Evolutionary conservation across 2,113 vertebrate species (phyloP).

Genomic region (Trogon melanurus): DNA sequence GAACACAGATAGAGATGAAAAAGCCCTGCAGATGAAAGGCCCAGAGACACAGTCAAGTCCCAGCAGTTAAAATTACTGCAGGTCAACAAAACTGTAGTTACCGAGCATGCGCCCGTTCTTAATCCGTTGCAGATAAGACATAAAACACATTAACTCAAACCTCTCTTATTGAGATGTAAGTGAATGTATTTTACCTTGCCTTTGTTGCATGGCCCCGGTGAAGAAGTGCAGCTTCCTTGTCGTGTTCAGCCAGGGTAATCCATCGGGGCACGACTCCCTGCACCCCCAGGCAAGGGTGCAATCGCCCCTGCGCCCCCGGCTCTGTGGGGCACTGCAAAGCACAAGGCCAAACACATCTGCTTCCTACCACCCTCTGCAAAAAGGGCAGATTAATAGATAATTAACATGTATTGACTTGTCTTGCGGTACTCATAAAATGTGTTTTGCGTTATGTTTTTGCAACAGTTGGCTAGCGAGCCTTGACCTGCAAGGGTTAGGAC

Average conservation of each 20-base stretch:
- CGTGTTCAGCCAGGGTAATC: not conserved
- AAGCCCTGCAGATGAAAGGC: not conserved
- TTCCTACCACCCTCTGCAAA: not conserved
- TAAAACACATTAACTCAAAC: not conserved
- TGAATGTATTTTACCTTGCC: not conserved
- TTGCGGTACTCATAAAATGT: constrained; percentile 42
- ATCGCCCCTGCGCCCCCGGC: not conserved
- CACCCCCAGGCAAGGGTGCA: not conserved
- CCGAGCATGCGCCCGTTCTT: not conserved
- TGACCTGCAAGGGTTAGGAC: constrained; percentile 54
- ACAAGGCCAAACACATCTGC: not conserved
- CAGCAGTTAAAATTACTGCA: not conserved
- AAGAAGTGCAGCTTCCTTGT: not conserved
- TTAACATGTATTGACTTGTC: constrained; percentile 32
- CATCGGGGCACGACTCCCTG: not conserved
- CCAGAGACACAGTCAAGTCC: not conserved
- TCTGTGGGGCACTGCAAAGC: not conserved
- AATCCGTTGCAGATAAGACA: not conserved
- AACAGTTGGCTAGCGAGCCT: constrained; percentile 53
- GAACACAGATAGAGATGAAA: not conserved
- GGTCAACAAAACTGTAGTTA: not conserved
- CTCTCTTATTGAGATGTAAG: not conserved
- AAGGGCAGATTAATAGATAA: constrained; percentile 19
- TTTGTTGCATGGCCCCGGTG: not conserved
- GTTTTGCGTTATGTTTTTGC: constrained; percentile 62